phyloP scores from a whole-genome alignment of 2,888 invertebrate species.

The Tachystola acroxantha region DNA sequence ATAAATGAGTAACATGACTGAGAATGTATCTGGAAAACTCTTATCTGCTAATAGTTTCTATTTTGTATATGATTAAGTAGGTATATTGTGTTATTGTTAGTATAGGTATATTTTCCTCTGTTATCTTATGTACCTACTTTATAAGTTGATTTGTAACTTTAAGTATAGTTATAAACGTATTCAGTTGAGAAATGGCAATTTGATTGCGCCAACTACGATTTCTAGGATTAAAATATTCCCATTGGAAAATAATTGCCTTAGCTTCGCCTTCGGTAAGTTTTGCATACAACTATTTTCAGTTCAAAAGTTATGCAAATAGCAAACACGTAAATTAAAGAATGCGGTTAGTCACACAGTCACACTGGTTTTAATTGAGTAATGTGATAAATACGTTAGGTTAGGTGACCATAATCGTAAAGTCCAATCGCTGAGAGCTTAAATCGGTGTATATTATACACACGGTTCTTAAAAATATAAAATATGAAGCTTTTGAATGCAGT shows the following conservation, averaged over 20 bases:
- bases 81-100: too few relatives aligned
- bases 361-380: constrained; percentile 46
- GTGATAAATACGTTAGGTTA: constrained; percentile 21
- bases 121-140: too few relatives aligned
- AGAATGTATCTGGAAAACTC: too few relatives aligned
- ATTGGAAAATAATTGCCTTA: background rate
- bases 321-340: background rate
- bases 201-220: background rate
- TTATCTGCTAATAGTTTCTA: too few relatives aligned
- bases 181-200: background rate
- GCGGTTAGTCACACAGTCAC: background rate
- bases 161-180: too few relatives aligned
- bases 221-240: background rate
- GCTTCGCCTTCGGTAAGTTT: too few relatives aligned
- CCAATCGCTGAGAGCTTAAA: constrained; percentile 57
- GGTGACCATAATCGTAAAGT: constrained; percentile 65
- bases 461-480: constrained; percentile 10
- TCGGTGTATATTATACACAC: constrained; percentile 44
- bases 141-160: too few relatives aligned
- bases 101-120: too few relatives aligned
- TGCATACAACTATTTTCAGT: constrained; percentile 1
- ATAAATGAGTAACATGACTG: too few relatives aligned
- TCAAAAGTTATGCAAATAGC: background rate
- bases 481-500: too few relatives aligned
- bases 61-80: too few relatives aligned